Conservation (phyloP, 2,113 vertebrate genomes). For the Prinia subflava region DNA sequence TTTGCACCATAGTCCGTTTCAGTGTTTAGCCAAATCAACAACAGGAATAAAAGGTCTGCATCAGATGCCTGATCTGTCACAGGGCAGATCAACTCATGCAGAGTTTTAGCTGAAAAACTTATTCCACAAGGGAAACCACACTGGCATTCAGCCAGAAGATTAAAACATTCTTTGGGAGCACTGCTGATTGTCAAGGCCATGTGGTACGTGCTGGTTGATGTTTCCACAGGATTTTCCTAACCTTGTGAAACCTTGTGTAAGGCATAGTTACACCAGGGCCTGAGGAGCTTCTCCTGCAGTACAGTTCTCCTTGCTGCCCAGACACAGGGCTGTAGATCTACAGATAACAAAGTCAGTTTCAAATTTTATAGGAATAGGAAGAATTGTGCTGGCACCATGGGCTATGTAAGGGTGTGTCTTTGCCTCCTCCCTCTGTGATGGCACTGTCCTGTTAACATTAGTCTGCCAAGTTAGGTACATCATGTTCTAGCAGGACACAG, state of each 20-base stretch:
- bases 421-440: conserved; percentile 21
- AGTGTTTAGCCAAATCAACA: background rate
- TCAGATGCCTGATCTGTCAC: background rate
- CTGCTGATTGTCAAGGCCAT: background rate
- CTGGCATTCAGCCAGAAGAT: background rate
- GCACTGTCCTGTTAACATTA: conserved; percentile 10
- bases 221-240: accelerated
- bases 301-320: background rate
- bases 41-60: background rate
- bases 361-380: background rate
- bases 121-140: background rate
- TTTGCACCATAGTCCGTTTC: background rate
- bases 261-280: background rate
- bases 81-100: accelerated
- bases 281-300: background rate
- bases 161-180: background rate
- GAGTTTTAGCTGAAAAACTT: background rate
- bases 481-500: background rate
- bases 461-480: conserved; percentile 20
- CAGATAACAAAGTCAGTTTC: background rate
- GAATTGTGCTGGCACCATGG: background rate
- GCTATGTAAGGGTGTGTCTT: background rate
- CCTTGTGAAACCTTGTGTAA: background rate
- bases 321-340: background rate
- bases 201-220: background rate